A percentile compares a stretch with the other conserved stretches of the same genome.
These are phyloP conservation scores for Pandemis corylana DNA, from an alignment of 2,888 invertebrate species.

Conservation along the genomic window DNA sequence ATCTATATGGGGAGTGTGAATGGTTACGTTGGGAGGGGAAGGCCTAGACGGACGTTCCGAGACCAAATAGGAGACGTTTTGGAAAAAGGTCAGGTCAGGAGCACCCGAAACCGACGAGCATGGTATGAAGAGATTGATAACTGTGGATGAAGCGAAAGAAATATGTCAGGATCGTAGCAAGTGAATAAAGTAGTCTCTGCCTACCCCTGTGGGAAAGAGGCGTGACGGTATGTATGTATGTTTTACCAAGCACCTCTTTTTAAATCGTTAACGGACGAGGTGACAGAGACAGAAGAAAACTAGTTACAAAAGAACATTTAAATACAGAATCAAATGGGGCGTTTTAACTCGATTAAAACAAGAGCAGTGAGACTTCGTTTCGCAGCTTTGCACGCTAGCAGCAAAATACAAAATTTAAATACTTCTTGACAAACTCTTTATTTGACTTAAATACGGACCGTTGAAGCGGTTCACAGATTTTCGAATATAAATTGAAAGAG, in stretches of 20 bases:
- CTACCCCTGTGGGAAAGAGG: too few relatives aligned
- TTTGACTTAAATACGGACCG: not conserved
- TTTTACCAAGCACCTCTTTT: not conserved
- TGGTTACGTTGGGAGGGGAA: too few relatives aligned
- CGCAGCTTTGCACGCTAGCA: not conserved
- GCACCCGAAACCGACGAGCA: too few relatives aligned
- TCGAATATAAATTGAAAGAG: not conserved
- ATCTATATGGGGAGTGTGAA: too few relatives aligned
- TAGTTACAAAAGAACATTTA: not conserved
- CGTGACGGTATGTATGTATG: too few relatives aligned
- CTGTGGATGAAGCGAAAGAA: too few relatives aligned
- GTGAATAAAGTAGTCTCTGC: too few relatives aligned
- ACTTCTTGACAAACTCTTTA: not conserved
- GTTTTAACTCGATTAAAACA: not conserved
- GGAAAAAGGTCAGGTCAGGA: too few relatives aligned
- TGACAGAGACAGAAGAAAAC: not conserved
- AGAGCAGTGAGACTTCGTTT: not conserved
- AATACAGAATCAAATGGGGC: not conserved
- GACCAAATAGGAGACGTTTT: too few relatives aligned
- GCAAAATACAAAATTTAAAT: conserved; percentile 1
- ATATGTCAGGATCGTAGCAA: too few relatives aligned
- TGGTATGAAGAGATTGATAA: too few relatives aligned
- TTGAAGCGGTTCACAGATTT: not conserved
- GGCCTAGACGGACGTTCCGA: too few relatives aligned
- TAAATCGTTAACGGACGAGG: not conserved